Conservation (phyloP, 1,140 invertebrate genomes). For the Brachionus plicatilis region DNA sequence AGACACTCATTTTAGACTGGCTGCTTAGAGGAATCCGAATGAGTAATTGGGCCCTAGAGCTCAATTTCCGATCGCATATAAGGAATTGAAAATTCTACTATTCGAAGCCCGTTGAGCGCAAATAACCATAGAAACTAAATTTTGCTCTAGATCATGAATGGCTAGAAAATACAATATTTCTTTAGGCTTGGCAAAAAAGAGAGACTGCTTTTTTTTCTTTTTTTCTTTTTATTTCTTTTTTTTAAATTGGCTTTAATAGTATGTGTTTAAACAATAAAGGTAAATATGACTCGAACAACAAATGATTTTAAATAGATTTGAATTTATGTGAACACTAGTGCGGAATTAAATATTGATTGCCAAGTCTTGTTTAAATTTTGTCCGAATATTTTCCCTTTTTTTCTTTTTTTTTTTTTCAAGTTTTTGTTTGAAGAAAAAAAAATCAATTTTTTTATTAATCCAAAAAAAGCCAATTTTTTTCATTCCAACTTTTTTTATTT, state of each 20-base stretch:
- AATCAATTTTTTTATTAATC: neutral
- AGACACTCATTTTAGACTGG: neutral
- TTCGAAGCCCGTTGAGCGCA: neutral
- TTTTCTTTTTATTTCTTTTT: neutral
- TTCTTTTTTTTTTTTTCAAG: neutral
- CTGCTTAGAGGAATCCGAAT: neutral
- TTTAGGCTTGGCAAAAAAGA: slow-evolving; percentile 28
- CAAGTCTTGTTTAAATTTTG: neutral
- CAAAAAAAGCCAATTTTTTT: neutral
- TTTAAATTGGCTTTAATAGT: neutral
- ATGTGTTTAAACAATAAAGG: slow-evolving; percentile 26
- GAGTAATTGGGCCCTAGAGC: neutral
- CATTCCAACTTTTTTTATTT: neutral
- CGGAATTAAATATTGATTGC: slow-evolving; percentile 27
- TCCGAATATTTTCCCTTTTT: neutral
- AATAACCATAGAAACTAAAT: slow-evolving; percentile 19
- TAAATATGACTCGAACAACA: neutral
- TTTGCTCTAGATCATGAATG: slow-evolving; percentile 16
- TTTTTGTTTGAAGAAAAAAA: neutral
- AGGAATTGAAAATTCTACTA: neutral
- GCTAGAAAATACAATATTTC: slow-evolving; percentile 31
- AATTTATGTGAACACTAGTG: neutral
- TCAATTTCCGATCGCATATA: neutral
- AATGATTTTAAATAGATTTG: neutral
- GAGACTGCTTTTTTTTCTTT: no score